These are phyloP conservation scores for Planococcus citri DNA, from an alignment of 1,140 invertebrate genomes.

Conservation along the genomic window DNA sequence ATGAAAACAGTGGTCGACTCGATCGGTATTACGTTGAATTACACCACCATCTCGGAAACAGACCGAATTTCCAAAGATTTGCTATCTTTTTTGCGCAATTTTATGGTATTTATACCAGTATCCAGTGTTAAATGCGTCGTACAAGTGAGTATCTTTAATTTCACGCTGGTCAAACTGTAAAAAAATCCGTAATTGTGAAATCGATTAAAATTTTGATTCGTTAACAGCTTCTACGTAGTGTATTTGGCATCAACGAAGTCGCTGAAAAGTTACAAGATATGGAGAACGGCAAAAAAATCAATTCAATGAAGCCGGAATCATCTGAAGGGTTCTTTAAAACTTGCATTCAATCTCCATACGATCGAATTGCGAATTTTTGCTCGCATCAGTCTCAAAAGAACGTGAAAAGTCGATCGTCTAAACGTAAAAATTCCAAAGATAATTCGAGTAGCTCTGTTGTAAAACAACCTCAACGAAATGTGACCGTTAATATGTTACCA, in stretches of 20 bases:
- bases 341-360: not conserved
- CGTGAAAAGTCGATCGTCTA: not conserved
- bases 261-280: not conserved
- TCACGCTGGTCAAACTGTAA: too few relatives aligned
- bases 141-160: too few relatives aligned
- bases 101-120: conserved; percentile 55
- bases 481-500: not conserved
- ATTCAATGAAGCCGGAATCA: not conserved
- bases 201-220: not conserved
- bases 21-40: conserved; percentile 62
- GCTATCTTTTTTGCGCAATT: conserved; percentile 56
- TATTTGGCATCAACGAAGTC: conserved; percentile 3
- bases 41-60: conserved; percentile 57
- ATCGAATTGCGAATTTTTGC: not conserved
- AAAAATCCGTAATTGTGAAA: too few relatives aligned
- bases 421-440: not conserved
- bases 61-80: conserved; percentile 67
- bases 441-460: too few relatives aligned
- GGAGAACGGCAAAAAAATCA: not conserved
- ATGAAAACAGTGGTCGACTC: conserved; percentile 50
- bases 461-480: not conserved
- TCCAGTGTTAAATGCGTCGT: conserved; percentile 59
- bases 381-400: not conserved
- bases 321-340: not conserved
- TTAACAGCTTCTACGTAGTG: not conserved